Evolutionary conservation across 2,113 vertebrate species (phyloP), one percentile per base, ranked within the genome.

Genomic region (Sphyrna mokarran): DNA sequence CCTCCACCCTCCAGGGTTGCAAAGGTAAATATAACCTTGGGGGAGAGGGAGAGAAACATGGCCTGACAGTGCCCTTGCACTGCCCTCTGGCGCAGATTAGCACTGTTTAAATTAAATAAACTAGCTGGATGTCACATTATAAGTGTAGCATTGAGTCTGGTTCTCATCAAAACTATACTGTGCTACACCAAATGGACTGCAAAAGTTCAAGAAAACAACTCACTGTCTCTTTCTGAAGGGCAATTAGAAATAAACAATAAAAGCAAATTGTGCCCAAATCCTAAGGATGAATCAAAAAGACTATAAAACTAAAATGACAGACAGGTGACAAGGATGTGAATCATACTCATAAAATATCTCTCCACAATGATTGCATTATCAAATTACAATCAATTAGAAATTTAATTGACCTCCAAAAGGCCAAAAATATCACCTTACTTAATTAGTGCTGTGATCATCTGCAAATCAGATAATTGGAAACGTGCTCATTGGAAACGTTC

Each of bases 301-400:
- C 61, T 63, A 23, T 93, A 0, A 91, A 18, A 63, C 13, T 93
- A 68, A 63, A 93, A 37, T 66, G n/a, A 37, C n/a, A 22, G 89
- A 16, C 61, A 93, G 61, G 89, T 66, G 33, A 66, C 61, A 22
- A 33, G 61, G 66, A 66, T 66, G 18, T n/a, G 58, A 63, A 37
- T 40, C n/a, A 37, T 37, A 80, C 23, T 72, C 8, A 26, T 23
- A 23, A 76, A 76, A 89, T 48, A 61, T 93, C 61, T 93, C n/a
- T 37, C 16, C 58, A 93, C 61, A 93, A 66, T 66, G 16, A 68
- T 93, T 37, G 89, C 89, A 68, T 20, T 66, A n/a, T 37, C 61
- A 37, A 20, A 43, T 93, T 93, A 68, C 61, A 93, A 93, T 93
- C 16, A 83, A 93, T 66, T 40, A 9, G 29, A 93, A 93, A 93